Percentiles rank a stretch among this genome's conserved stretches.
phyloP scores from a whole-genome alignment of 2,797 vertebrate genomes.

The Alectoris magna region DNA sequence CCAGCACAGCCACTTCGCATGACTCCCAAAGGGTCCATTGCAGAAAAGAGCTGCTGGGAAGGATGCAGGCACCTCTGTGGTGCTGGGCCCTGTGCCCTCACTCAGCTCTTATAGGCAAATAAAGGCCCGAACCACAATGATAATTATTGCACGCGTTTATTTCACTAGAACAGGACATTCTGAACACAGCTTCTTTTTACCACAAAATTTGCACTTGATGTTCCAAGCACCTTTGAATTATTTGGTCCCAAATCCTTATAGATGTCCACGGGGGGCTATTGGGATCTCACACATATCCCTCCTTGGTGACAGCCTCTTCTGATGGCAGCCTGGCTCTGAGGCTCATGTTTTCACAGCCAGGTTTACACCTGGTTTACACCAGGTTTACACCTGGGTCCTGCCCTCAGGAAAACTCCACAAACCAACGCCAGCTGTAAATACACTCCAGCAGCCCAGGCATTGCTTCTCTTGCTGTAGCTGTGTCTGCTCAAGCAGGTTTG shows the following conservation, averaged over 20 bases:
- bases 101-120: not conserved
- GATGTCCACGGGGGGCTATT: not conserved
- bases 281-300: not conserved
- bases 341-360: not conserved
- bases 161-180: not conserved
- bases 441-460: accelerated
- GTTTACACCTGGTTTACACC: too few relatives aligned
- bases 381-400: not conserved
- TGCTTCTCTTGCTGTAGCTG: accelerated
- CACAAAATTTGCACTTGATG: not conserved
- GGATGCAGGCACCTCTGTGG: not conserved
- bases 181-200: not conserved
- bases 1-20: not conserved
- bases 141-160: slow-evolving; percentile 2
- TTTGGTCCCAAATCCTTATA: not conserved
- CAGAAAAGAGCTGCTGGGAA: not conserved
- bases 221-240: not conserved
- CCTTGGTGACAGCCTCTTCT: not conserved
- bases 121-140: not conserved
- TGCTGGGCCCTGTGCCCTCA: not conserved
- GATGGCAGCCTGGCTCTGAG: accelerated
- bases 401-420: not conserved
- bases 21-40: not conserved
- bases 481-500: accelerated
- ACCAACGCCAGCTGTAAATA: accelerated